Evolutionary conservation across 2,888 invertebrate genomes (phyloP).

Genomic region (Agrotis puta): DNA sequence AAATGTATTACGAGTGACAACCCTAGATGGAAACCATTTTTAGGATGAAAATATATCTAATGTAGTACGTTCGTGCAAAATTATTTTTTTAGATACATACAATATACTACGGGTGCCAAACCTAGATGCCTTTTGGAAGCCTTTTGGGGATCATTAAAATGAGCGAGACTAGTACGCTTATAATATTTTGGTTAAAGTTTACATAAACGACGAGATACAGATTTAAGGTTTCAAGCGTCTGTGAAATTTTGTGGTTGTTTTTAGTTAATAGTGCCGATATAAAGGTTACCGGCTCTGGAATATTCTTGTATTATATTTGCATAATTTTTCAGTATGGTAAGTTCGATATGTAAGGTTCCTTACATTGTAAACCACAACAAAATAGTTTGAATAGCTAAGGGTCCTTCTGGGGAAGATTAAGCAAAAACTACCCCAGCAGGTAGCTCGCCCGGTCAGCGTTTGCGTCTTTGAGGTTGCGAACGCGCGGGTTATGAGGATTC

Average conservation of each 20-base stretch:
- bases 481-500: no score
- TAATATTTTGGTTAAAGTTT: constrained; percentile 10
- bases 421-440: no score
- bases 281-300: background rate
- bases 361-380: background rate
- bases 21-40: no score
- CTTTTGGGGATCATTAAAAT: constrained; percentile 12
- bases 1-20: no score
- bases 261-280: background rate
- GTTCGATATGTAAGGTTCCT: background rate
- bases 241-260: constrained; percentile 8
- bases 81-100: no score
- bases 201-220: background rate
- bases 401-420: no score
- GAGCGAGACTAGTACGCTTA: background rate
- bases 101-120: no score
- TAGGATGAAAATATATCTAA: no score
- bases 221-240: background rate
- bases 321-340: no score
- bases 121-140: constrained; percentile 1
- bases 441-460: no score
- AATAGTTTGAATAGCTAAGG: background rate
- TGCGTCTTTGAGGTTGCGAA: no score
- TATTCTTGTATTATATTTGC: background rate
- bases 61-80: no score